Conservation (phyloP, 2,888 invertebrate genomes). For the Lepidocyrtoides sp. region DNA sequence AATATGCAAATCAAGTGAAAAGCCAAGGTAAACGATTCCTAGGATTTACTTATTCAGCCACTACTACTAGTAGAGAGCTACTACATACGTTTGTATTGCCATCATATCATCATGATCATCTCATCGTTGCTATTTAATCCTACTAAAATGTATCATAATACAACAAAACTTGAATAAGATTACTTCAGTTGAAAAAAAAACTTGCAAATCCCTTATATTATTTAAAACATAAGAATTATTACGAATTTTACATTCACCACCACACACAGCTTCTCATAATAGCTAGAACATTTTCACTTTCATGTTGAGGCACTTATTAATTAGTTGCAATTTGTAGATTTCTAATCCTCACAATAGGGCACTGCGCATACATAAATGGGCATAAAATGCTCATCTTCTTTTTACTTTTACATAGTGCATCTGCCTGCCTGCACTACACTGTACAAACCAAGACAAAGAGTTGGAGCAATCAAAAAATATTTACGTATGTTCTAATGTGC, state of each 20-base stretch:
- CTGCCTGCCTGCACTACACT: no score
- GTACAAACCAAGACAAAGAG: no score
- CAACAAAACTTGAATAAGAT: background rate
- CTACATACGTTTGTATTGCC: no score
- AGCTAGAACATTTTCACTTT: slow-evolving; percentile 73
- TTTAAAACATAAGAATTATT: background rate
- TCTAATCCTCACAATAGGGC: slow-evolving; percentile 69
- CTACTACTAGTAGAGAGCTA: no score
- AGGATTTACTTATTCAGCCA: background rate
- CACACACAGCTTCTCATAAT: background rate
- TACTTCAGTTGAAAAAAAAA: no score
- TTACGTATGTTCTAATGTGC: background rate
- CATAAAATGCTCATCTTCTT: slow-evolving; percentile 51
- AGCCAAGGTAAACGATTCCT: background rate
- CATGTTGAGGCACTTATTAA: slow-evolving; percentile 74
- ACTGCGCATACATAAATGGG: background rate
- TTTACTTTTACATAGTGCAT: no score
- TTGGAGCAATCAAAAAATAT: background rate
- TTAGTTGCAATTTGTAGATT: slow-evolving; percentile 79
- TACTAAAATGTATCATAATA: background rate
- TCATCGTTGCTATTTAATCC: no score
- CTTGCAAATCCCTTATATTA: background rate
- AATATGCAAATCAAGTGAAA: slow-evolving; percentile 1
- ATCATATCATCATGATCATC: background rate
- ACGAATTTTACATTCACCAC: background rate